Evolutionary conservation across 2,797 vertebrate genomes (phyloP).

Genomic region (Anolis apletophallus): DNA sequence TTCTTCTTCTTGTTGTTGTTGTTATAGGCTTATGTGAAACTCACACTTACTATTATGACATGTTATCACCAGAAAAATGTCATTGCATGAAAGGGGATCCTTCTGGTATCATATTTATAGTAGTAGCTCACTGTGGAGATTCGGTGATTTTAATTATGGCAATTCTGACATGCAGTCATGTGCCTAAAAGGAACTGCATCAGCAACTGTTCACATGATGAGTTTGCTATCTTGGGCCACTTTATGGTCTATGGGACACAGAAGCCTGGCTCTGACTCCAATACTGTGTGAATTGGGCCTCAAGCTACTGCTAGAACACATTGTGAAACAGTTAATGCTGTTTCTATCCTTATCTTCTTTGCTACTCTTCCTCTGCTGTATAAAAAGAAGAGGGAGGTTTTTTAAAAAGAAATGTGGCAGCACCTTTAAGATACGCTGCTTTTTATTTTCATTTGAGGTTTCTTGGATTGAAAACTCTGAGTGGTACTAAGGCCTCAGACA

Average conservation of each 20-base stretch:
- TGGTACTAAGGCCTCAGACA: too few relatives aligned
- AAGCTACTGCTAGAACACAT: background rate
- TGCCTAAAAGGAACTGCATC: background rate
- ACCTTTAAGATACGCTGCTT: too few relatives aligned
- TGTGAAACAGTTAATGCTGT: background rate
- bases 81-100: background rate
- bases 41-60: background rate
- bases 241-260: background rate
- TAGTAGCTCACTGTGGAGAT: background rate
- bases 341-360: too few relatives aligned
- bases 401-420: too few relatives aligned
- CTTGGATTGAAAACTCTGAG: too few relatives aligned
- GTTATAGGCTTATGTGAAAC: background rate
- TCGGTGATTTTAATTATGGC: background rate
- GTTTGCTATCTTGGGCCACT: background rate
- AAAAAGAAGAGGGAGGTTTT: too few relatives aligned
- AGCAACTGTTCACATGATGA: background rate
- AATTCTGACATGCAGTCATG: background rate
- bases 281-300: background rate
- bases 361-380: too few relatives aligned
- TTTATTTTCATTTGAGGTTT: too few relatives aligned
- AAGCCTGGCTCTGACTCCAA: background rate
- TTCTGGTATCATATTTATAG: background rate
- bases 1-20: too few relatives aligned
- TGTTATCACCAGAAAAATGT: background rate